Percentiles rank a stretch among this genome's conserved stretches.
phyloP scores from a whole-genome alignment of 2,113 vertebrate species.

The Larimichthys crocea region DNA sequence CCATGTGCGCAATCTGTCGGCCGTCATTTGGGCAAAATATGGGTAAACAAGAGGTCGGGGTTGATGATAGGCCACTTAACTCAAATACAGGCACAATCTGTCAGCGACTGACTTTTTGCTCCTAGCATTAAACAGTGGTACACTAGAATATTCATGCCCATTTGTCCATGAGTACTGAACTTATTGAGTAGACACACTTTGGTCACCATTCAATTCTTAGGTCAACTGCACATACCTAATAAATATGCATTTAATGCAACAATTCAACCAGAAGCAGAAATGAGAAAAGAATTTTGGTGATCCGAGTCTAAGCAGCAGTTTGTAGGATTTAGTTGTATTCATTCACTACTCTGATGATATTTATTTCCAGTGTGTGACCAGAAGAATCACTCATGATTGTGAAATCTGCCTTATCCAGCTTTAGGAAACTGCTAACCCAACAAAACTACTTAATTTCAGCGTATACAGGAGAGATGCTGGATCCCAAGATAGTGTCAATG shows the following conservation, averaged over 20 bases:
- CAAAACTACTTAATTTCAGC: constrained; percentile 1
- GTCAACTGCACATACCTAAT: not conserved
- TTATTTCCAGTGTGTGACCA: not conserved
- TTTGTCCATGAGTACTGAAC: not conserved
- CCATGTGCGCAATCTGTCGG: not conserved
- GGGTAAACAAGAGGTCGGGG: constrained; percentile 27
- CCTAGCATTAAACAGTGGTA: constrained; percentile 23
- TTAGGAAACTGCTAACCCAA: not conserved
- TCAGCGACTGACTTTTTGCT: constrained; percentile 5
- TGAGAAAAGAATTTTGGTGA: too few species aligned
- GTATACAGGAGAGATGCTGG: not conserved
- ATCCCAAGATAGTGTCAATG: not conserved
- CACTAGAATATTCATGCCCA: not conserved
- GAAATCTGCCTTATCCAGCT: constrained; percentile 17
- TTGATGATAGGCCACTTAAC: constrained; percentile 42
- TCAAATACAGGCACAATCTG: constrained; percentile 48
- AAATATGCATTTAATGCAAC: not conserved
- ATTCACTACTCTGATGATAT: too few species aligned
- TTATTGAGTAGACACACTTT: not conserved
- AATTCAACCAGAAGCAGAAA: too few species aligned
- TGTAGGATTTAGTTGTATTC: too few species aligned
- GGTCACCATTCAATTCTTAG: not conserved
- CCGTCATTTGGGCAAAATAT: constrained; percentile 24
- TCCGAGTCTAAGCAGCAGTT: too few species aligned
- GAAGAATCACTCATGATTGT: not conserved